Conservation (phyloP, 2,888 invertebrate genomes). For the Thera obeliscata region DNA sequence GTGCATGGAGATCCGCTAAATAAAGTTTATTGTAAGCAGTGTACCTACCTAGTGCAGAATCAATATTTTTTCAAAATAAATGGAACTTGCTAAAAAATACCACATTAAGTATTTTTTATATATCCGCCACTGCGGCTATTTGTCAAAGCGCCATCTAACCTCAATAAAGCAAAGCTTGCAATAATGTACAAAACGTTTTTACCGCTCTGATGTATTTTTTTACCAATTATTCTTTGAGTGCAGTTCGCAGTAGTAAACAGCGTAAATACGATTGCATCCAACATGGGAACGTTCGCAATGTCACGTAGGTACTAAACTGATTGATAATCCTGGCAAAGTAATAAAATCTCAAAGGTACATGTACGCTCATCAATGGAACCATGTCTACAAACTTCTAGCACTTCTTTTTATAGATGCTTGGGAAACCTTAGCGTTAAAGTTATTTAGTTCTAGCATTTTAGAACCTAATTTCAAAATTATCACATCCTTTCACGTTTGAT, state of each 20-base stretch:
- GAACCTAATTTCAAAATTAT: too few relatives aligned
- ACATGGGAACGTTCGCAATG: slow-evolving; percentile 17
- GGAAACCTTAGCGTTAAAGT: background rate
- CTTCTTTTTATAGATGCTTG: background rate
- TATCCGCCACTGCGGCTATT: too few relatives aligned
- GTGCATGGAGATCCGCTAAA: too few relatives aligned
- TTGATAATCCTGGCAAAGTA: background rate
- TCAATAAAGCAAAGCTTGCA: too few relatives aligned
- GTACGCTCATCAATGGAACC: background rate
- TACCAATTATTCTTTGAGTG: too few relatives aligned
- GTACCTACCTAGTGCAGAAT: too few relatives aligned
- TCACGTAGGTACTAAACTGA: background rate
- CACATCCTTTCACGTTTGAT: background rate
- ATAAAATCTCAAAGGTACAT: slow-evolving; percentile 10
- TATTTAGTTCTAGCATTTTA: background rate
- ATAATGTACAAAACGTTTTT: background rate
- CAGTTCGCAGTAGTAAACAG: background rate
- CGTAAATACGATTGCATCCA: slow-evolving; percentile 14
- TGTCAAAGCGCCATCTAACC: too few relatives aligned
- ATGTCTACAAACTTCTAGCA: background rate
- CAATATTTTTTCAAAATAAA: too few relatives aligned
- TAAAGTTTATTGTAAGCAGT: too few relatives aligned
- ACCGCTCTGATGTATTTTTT: too few relatives aligned
- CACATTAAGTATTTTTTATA: too few relatives aligned
- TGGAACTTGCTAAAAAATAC: too few relatives aligned